Base-by-base conservation (phyloP, 2,113 vertebrate species). In the Antechinus flavipes region DNA sequence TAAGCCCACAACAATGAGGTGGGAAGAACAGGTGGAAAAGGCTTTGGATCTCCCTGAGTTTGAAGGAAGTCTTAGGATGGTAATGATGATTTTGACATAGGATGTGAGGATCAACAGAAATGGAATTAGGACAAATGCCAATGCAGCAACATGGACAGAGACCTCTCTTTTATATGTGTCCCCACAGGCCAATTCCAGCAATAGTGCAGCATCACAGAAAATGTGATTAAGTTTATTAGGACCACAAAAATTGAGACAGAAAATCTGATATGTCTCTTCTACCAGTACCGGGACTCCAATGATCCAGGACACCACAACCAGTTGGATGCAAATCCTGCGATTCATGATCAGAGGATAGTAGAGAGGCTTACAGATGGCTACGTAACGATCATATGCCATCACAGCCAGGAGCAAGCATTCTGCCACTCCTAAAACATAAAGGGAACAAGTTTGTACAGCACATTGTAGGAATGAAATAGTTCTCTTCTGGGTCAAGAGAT, bases 1-100 rank as follows among this genome's bases (percentile, higher is more conserved):
- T 56, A 89, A 56, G 27, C 24, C 58, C 19, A 96, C 95, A 50
- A 96, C 93, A 0, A 93, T 91, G 24, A 96, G 53, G 46, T 96
- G 95, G 8, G 95, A 96, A 46, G 56, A 94, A 54, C 95, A 96
- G 52, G 95, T 96, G 30, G 92, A 93, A 49, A 96, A 96, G 35
- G 95, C 93, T 58, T 96, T 94, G 25, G 76, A 90, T 52, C 95
- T 92, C 25, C 95, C 93, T 42, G 54, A 89, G 0, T 24, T 92
- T 1, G 95, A n/a, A 23, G 95, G 91, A 0, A 94, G 68, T 22
- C 54, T 94, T 2, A 94, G 26, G 7, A 96, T 94, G 4, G 54
- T 61, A 47, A 54, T 58, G 3, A 92, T 90, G 23, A 96, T 96
- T 26, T 30, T 90, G 25, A 91, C 56, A 30, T 96, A 96, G 46